A percentile compares a stretch with the other conserved stretches of the same genome.
Conservation (phyloP, 2,888 invertebrate genomes). For the Thecophora atra region DNA sequence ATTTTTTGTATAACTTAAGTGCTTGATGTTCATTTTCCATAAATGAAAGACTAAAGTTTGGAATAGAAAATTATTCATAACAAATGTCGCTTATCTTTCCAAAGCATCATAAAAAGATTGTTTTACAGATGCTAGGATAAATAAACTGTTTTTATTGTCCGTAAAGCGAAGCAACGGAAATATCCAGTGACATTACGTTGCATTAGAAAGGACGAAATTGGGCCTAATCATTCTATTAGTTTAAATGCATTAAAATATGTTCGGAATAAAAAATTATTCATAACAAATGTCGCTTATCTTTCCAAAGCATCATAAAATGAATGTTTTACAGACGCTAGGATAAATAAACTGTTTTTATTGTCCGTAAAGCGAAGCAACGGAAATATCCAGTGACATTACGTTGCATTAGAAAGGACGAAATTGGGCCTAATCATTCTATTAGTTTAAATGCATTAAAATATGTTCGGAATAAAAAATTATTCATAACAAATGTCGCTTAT, state of each 20-base stretch:
- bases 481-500: conserved; percentile 52
- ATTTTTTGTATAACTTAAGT: neutral
- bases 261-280: no score
- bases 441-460: neutral
- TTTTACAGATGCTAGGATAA: conserved; percentile 59
- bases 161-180: conserved; percentile 57
- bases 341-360: conserved; percentile 58
- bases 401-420: conserved; percentile 51
- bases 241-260: neutral
- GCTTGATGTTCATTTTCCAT: no score
- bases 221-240: neutral
- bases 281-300: conserved; percentile 56
- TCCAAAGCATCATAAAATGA: conserved; percentile 51
- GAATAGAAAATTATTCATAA: neutral
- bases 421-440: neutral
- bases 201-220: conserved; percentile 50
- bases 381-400: conserved; percentile 50
- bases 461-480: no score
- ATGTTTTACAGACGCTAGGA: conserved; percentile 55
- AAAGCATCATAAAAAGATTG: conserved; percentile 51
- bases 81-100: conserved; percentile 54
- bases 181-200: conserved; percentile 50
- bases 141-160: conserved; percentile 57
- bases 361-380: conserved; percentile 59
- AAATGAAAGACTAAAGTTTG: neutral